Percentiles rank a stretch among this genome's conserved stretches.
These are phyloP conservation scores for Anolis sagrei DNA, from an alignment of 2,113 vertebrate genomes.

Conservation along the genomic window DNA sequence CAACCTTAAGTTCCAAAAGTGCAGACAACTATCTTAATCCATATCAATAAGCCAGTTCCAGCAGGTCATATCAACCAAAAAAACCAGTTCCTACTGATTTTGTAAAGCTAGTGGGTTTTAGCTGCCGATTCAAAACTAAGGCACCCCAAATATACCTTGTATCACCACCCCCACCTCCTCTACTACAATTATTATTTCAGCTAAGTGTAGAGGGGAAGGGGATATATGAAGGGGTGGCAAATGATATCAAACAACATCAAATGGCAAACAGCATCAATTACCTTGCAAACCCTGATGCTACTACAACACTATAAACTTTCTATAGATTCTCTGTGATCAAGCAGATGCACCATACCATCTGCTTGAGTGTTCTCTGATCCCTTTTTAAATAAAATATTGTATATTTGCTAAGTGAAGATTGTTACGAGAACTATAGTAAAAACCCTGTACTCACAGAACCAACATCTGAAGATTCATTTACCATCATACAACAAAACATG, in stretches of 20 bases:
- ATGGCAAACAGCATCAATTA: not conserved
- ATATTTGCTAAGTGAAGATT: not conserved
- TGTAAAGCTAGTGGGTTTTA: not conserved
- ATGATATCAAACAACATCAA: too few relatives aligned
- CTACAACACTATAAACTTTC: not conserved
- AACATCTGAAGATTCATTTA: too few relatives aligned
- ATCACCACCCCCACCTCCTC: not conserved
- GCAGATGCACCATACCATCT: not conserved
- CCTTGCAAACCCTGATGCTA: not conserved
- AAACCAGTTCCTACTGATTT: too few relatives aligned
- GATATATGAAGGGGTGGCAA: not conserved
- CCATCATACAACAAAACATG: too few relatives aligned
- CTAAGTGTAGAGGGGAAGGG: not conserved
- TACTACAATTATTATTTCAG: not conserved
- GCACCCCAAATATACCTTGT: not conserved
- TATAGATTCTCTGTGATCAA: not conserved
- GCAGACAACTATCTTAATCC: not conserved
- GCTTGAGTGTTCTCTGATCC: not conserved
- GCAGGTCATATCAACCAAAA: not conserved
- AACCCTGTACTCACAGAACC: too few relatives aligned
- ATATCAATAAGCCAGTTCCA: not conserved
- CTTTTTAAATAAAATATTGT: not conserved
- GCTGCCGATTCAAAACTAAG: not conserved
- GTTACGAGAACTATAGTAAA: not conserved
- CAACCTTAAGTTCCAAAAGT: not conserved